phyloP scores from a whole-genome alignment of 2,797 vertebrate genomes.

The Miichthys miiuy region DNA sequence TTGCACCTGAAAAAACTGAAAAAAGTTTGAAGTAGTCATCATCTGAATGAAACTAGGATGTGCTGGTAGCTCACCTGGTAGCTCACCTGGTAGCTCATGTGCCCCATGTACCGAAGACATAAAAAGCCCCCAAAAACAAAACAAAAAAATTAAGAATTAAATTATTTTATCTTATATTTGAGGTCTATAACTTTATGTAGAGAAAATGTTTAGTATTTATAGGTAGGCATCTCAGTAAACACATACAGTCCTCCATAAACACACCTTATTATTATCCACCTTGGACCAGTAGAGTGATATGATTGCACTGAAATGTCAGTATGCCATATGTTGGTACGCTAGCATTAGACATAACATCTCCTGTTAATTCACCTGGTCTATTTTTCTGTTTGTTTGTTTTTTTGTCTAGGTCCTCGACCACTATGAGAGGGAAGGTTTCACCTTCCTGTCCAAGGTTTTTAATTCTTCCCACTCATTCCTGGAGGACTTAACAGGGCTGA shows the following conservation, averaged over 20 bases:
- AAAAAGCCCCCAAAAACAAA: too few species aligned
- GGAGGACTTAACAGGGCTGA: constrained; percentile 97
- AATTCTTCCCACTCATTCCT: constrained; percentile 99
- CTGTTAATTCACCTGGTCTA: constrained; percentile 15
- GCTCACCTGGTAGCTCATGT: too few species aligned
- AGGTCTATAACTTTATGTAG: background rate
- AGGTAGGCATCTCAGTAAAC: background rate
- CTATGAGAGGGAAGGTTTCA: constrained; percentile 94
- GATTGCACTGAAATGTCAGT: background rate
- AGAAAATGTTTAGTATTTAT: background rate
- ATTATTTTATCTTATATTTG: background rate
- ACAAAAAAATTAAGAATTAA: background rate
- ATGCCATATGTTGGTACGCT: too few species aligned
- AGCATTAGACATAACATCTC: background rate
- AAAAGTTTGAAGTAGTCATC: background rate
- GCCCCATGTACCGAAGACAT: too few species aligned
- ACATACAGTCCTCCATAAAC: background rate
- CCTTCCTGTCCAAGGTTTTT: constrained; percentile 95
- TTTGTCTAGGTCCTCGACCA: constrained; percentile 91
- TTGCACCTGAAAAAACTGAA: background rate
- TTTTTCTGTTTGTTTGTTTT: constrained; percentile 18
- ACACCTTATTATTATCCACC: background rate
- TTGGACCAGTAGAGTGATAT: too few species aligned
- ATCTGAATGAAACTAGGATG: too few species aligned
- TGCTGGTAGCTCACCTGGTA: too few species aligned